A percentile compares a stretch with the other conserved stretches of the same genome.
These are phyloP conservation scores for Florisuga fusca DNA, from an alignment of 2,797 vertebrate genomes.

Conservation along the genomic window DNA sequence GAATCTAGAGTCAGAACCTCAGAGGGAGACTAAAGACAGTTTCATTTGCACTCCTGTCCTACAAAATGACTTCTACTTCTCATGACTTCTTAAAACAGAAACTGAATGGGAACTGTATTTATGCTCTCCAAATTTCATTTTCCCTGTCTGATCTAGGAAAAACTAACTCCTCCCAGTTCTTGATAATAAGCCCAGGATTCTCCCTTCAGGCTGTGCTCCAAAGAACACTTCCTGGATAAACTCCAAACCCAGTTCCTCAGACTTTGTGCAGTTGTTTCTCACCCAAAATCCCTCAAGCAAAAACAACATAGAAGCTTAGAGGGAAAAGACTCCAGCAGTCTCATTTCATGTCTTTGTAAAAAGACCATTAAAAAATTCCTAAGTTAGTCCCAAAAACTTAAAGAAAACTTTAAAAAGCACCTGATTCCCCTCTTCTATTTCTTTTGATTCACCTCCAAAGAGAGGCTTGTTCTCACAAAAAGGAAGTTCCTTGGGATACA, in stretches of 20 bases:
- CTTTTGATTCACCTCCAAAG: not conserved
- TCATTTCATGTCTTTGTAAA: not conserved
- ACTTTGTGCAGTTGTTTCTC: not conserved
- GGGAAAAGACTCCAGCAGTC: not conserved
- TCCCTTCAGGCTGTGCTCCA: not conserved
- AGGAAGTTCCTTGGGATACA: not conserved
- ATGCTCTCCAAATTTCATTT: not conserved
- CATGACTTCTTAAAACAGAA: not conserved
- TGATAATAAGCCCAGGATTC: not conserved
- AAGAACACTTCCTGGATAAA: not conserved
- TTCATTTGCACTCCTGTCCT: not conserved
- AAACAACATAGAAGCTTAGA: not conserved
- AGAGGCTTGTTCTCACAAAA: not conserved
- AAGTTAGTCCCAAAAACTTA: not conserved
- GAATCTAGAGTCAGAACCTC: not conserved
- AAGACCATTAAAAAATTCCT: not conserved
- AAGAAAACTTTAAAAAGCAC: not conserved
- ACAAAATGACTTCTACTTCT: not conserved
- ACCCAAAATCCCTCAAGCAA: not conserved
- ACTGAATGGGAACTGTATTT: not conserved
- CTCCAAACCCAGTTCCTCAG: not conserved
- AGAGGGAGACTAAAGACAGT: not conserved
- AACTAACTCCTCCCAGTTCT: not conserved
- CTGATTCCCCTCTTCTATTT: not conserved
- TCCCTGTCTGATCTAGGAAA: not conserved